Evolutionary conservation across 2,888 invertebrate species (phyloP).

Genomic region (Calephelis perditalis): DNA sequence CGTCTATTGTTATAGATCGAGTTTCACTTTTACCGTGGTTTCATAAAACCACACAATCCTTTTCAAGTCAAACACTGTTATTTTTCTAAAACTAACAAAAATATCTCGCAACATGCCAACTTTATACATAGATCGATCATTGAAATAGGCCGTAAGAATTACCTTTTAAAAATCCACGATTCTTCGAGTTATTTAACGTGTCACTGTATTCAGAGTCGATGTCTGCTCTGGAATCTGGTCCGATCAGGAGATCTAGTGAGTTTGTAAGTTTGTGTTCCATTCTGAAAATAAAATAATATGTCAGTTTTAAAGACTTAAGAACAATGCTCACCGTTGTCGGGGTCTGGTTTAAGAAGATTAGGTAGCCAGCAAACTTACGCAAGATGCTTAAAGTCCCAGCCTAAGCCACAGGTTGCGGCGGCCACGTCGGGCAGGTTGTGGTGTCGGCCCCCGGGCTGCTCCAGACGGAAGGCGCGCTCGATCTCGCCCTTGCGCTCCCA

Average conservation of each 20-base stretch:
- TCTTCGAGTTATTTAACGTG: slow-evolving; percentile 68
- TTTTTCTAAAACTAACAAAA: too few relatives aligned
- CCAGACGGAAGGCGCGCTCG: slow-evolving; percentile 94
- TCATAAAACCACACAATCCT: too few relatives aligned
- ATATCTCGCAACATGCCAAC: neutral
- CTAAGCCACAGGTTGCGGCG: slow-evolving; percentile 39
- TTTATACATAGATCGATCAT: too few relatives aligned
- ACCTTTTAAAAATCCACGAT: slow-evolving; percentile 72
- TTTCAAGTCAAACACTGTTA: too few relatives aligned
- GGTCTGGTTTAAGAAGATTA: too few relatives aligned
- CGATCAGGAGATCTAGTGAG: slow-evolving; percentile 67
- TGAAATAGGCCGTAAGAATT: neutral
- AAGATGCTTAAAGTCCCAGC: too few relatives aligned
- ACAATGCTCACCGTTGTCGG: too few relatives aligned
- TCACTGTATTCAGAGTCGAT: slow-evolving; percentile 72
- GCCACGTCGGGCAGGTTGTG: slow-evolving; percentile 83
- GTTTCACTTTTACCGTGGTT: too few relatives aligned
- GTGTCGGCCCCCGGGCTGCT: slow-evolving; percentile 78
- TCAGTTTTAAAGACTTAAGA: too few relatives aligned
- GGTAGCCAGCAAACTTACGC: too few relatives aligned
- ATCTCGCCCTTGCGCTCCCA: slow-evolving; percentile 98
- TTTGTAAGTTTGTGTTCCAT: slow-evolving; percentile 71
- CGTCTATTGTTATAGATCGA: too few relatives aligned
- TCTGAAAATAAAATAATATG: slow-evolving; percentile 34
- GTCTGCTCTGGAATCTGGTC: slow-evolving; percentile 68